A percentile compares a stretch with the other conserved stretches of the same genome.
These are phyloP conservation scores for Galerucella pusilla DNA, from an alignment of 2,888 invertebrate genomes.

Conservation along the genomic window DNA sequence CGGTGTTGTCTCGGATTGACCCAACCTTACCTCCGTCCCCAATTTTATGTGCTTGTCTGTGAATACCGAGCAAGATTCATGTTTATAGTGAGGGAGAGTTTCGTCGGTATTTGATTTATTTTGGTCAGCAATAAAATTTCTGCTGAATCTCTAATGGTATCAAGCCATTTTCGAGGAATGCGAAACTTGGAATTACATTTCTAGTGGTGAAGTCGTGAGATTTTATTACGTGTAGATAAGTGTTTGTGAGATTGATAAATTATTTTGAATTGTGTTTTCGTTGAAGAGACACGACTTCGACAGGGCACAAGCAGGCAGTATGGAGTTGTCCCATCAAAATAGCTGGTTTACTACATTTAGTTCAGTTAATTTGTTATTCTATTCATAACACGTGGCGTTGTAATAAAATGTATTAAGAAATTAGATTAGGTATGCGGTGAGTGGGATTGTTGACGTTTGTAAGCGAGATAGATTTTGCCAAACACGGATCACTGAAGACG, in stretches of 20 bases:
- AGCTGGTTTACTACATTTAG: too few relatives aligned
- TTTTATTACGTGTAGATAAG: conserved; percentile 1
- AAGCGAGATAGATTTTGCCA: too few relatives aligned
- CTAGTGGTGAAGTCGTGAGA: not conserved
- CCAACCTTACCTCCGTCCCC: conserved; percentile 6
- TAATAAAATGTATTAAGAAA: too few relatives aligned
- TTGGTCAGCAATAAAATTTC: conserved; percentile 50
- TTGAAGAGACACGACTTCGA: not conserved
- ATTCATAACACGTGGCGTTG: too few relatives aligned
- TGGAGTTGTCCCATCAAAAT: too few relatives aligned
- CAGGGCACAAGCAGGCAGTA: too few relatives aligned
- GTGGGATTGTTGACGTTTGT: too few relatives aligned
- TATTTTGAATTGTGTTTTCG: not conserved
- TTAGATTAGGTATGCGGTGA: too few relatives aligned
- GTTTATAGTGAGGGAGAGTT: conserved; percentile 40
- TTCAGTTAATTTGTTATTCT: too few relatives aligned
- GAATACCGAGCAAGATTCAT: conserved; percentile 33
- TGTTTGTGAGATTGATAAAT: not conserved
- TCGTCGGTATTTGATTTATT: conserved; percentile 47
- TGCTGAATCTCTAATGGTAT: conserved; percentile 53
- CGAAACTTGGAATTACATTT: conserved; percentile 22
- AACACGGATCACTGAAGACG: too few relatives aligned
- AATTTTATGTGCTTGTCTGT: conserved; percentile 31
- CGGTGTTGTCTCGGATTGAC: conserved; percentile 24
- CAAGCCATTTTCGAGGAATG: conserved; percentile 42